These are phyloP conservation scores for Microctonus hyperodae DNA, from an alignment of 2,888 invertebrate genomes.

Conservation along the genomic window DNA sequence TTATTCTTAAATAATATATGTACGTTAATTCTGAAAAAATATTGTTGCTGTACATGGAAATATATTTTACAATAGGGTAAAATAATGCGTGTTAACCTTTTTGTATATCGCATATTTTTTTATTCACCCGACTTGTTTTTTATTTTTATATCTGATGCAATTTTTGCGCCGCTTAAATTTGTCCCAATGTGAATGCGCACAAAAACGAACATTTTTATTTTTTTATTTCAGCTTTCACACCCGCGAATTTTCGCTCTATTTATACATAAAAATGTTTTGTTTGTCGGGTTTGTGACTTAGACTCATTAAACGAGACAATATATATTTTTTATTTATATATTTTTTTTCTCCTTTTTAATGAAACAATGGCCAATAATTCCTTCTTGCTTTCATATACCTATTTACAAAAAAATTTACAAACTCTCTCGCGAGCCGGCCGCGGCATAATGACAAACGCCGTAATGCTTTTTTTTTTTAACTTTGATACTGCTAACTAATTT, in stretches of 20 bases:
- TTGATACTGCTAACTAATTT: conserved; percentile 1
- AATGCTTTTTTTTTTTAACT: not conserved
- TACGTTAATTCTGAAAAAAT: conserved; percentile 50
- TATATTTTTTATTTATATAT: not conserved
- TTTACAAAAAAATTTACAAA: conserved; percentile 26
- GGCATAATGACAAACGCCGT: not conserved
- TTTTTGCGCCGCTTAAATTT: no score
- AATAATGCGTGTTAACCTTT: not conserved
- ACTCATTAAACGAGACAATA: conserved; percentile 9
- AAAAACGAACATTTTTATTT: no score
- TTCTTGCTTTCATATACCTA: conserved; percentile 5
- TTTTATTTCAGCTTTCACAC: no score
- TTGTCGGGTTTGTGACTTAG: not conserved
- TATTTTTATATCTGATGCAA: not conserved
- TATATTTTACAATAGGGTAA: conserved; percentile 35
- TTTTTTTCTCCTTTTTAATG: not conserved
- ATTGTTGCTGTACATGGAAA: conserved; percentile 49
- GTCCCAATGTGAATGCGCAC: no score
- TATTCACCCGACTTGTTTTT: not conserved
- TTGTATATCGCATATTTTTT: not conserved
- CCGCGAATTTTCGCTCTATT: no score
- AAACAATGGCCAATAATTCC: not conserved
- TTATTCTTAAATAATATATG: conserved; percentile 29
- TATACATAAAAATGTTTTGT: no score
- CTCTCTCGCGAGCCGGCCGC: conserved; percentile 12